phyloP scores from a whole-genome alignment of 2,113 vertebrate species.

The Tringa solitaria region DNA sequence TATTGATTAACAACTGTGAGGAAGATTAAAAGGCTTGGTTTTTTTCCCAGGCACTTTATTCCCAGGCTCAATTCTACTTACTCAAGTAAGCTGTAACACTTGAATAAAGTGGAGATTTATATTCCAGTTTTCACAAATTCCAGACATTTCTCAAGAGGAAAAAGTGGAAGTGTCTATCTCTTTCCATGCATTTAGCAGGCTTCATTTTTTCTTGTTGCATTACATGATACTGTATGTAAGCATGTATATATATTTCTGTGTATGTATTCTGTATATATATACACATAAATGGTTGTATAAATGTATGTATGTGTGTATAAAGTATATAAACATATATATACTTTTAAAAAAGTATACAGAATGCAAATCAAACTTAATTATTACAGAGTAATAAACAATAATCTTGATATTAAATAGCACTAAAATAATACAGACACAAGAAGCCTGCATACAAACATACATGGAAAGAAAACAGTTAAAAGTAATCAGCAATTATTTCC shows the following conservation, averaged over 20 bases:
- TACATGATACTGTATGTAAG: background rate
- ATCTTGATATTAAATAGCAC: background rate
- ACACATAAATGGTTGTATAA: background rate
- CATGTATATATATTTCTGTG: background rate
- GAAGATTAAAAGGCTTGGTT: background rate
- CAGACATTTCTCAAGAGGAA: background rate
- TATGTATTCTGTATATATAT: background rate
- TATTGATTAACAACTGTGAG: constrained; percentile 36
- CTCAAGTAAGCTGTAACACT: background rate
- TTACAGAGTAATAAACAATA: background rate
- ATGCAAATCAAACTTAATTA: background rate
- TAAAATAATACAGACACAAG: background rate
- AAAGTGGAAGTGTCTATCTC: background rate
- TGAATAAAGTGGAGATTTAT: background rate
- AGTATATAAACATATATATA: background rate
- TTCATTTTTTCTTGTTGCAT: background rate
- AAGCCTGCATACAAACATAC: background rate
- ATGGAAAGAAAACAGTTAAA: background rate
- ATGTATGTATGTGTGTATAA: background rate
- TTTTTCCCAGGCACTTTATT: background rate
- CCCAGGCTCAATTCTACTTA: background rate
- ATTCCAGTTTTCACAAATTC: background rate
- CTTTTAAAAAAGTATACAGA: background rate
- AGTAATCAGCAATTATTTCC: background rate
- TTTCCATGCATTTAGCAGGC: background rate